Conservation (phyloP, 2,797 vertebrate genomes). For the Acanthurus tractus region DNA sequence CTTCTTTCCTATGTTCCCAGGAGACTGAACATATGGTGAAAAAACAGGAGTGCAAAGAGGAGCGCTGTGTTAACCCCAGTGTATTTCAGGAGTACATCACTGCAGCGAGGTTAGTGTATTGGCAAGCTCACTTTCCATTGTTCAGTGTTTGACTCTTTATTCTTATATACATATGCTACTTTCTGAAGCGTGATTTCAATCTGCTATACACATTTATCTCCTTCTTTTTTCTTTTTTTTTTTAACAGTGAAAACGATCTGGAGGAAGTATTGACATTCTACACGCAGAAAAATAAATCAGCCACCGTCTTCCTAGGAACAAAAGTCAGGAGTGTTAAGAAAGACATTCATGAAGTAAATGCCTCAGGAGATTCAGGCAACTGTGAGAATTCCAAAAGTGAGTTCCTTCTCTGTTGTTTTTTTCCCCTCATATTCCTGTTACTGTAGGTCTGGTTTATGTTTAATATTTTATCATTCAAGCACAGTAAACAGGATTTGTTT, state of each 20-base stretch:
- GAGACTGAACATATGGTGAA: constrained; percentile 92
- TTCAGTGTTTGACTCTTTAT: constrained; percentile 34
- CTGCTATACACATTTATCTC: constrained; percentile 59
- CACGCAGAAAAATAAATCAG: constrained; percentile 94
- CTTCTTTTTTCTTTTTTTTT: constrained; percentile 37
- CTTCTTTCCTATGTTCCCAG: constrained; percentile 76
- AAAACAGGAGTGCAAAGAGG: constrained; percentile 82
- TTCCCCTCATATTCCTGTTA: constrained; percentile 13
- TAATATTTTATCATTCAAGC: constrained; percentile 59
- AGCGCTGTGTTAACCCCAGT: constrained; percentile 86
- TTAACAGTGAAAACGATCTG: constrained; percentile 92
- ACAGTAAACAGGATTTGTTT: constrained; percentile 67
- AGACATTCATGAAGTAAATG: constrained; percentile 60
- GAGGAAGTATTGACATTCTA: constrained; percentile 97
- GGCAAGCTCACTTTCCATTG: constrained; percentile 30
- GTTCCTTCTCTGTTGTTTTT: constrained; percentile 54
- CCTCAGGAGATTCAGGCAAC: constrained; percentile 71
- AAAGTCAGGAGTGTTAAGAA: constrained; percentile 80
- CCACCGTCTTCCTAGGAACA: constrained; percentile 92
- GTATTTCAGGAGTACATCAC: constrained; percentile 92
- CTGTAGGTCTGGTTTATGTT: constrained; percentile 60
- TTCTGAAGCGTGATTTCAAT: constrained; percentile 44
- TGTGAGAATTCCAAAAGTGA: constrained; percentile 83
- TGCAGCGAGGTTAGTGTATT: constrained; percentile 88
- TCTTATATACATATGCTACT: constrained; percentile 40